Conservation (phyloP, 2,797 vertebrate species). For the Lophotriccus pileatus region DNA sequence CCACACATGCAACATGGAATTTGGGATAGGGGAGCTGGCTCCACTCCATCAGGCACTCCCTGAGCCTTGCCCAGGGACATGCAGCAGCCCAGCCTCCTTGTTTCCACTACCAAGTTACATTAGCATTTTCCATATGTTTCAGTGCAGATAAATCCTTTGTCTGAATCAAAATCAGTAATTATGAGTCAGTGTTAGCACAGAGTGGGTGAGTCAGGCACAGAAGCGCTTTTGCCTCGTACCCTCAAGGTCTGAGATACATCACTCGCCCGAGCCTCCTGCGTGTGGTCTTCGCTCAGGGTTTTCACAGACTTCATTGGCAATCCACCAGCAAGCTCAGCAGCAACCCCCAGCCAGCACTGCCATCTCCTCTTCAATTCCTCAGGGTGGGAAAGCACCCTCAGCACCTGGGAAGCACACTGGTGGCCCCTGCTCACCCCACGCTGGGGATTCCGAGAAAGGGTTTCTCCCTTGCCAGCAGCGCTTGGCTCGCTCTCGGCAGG, state of each 20-base stretch:
- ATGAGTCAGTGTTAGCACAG: slow-evolving; percentile 42
- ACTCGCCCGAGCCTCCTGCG: background rate
- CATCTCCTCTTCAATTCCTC: background rate
- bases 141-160: slow-evolving; percentile 45
- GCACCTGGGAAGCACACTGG: background rate
- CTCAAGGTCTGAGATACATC: slow-evolving; percentile 31
- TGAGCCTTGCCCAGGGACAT: background rate
- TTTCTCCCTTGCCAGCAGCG: background rate
- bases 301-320: slow-evolving; percentile 37
- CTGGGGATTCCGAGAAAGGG: background rate
- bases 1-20: rapidly evolving
- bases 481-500: background rate
- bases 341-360: background rate
- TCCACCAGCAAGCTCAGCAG: background rate
- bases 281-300: slow-evolving; percentile 45
- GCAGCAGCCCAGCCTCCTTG: background rate
- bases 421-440: rapidly evolving
- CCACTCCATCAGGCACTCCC: rapidly evolving
- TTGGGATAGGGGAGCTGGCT: background rate
- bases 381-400: background rate
- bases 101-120: background rate
- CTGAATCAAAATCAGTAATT: slow-evolving; percentile 20
- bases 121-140: slow-evolving; percentile 12
- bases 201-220: slow-evolving; percentile 48
- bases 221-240: slow-evolving; percentile 29